Evolutionary conservation across 2,888 invertebrate species (phyloP).

Genomic region (Hetaerina titia): DNA sequence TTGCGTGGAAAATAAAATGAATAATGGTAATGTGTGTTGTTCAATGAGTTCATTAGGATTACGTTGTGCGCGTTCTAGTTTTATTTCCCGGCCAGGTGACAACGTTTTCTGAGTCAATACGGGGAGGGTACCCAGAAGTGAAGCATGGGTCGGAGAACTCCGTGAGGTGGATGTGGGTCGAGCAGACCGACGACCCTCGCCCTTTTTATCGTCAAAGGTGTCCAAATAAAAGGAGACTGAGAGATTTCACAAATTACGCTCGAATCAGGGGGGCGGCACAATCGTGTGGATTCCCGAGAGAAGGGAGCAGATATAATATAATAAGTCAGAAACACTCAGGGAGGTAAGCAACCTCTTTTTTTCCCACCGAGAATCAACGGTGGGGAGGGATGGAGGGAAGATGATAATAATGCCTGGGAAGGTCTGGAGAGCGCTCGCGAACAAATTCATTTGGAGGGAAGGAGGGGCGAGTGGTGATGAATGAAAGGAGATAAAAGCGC

Average conservation of each 20-base stretch:
- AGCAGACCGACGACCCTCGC: background rate
- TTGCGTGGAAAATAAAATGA: too few relatives aligned
- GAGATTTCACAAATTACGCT: background rate
- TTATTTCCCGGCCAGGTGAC: background rate
- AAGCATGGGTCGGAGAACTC: background rate
- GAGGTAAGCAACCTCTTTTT: background rate
- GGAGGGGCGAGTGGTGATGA: background rate
- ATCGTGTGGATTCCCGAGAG: background rate
- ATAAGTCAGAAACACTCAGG: conserved; percentile 3
- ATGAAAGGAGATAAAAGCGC: conserved; percentile 6
- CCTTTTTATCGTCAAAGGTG: background rate
- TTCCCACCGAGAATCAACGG: background rate
- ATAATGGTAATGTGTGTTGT: too few relatives aligned
- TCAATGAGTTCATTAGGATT: background rate
- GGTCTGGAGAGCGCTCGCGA: conserved; percentile 10
- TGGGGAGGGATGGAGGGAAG: background rate
- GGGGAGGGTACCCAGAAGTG: background rate
- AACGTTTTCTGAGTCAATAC: background rate
- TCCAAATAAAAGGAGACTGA: background rate
- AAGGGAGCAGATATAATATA: conserved; percentile 7
- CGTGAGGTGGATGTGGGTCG: background rate
- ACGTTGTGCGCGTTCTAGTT: background rate
- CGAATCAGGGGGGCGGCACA: background rate
- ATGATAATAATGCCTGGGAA: background rate
- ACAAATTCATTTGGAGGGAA: conserved; percentile 8